phyloP scores from a whole-genome alignment of 2,113 vertebrate genomes.

The Leptodactylus fuscus region DNA sequence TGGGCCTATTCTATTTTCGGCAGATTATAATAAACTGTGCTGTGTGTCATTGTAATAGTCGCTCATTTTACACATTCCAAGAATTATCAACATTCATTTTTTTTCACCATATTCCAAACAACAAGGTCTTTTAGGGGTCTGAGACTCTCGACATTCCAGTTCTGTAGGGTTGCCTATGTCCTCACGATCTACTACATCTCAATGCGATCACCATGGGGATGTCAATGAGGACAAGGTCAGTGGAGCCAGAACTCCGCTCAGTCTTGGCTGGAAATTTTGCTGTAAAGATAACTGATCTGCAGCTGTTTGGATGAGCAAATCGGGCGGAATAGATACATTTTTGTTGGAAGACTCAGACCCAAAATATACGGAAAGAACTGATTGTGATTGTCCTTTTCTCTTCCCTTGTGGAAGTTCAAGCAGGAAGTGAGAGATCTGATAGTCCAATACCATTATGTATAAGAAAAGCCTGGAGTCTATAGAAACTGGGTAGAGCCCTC shows the following conservation, averaged over 20 bases:
- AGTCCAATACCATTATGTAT: too few relatives aligned
- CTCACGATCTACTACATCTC: not conserved
- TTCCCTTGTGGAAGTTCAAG: not conserved
- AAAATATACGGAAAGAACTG: not conserved
- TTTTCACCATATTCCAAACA: not conserved
- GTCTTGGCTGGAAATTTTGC: not conserved
- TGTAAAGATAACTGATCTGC: not conserved
- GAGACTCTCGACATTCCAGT: not conserved
- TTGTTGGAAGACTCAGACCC: not conserved
- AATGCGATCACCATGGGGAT: not conserved
- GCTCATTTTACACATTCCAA: not conserved
- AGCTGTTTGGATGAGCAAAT: conserved; percentile 13
- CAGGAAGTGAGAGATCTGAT: too few relatives aligned
- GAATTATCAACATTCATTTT: not conserved
- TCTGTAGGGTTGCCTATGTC: not conserved
- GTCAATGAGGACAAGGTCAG: not conserved
- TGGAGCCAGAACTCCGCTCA: not conserved
- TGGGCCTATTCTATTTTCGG: not conserved
- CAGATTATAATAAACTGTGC: not conserved
- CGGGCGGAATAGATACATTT: not conserved
- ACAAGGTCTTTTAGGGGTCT: not conserved
- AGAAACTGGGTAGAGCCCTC: too few relatives aligned
- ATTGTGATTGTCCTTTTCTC: not conserved
- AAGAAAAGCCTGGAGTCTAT: too few relatives aligned
- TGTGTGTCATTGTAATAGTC: not conserved